Conservation (phyloP, 1,140 invertebrate genomes). For the Solen grandis region DNA sequence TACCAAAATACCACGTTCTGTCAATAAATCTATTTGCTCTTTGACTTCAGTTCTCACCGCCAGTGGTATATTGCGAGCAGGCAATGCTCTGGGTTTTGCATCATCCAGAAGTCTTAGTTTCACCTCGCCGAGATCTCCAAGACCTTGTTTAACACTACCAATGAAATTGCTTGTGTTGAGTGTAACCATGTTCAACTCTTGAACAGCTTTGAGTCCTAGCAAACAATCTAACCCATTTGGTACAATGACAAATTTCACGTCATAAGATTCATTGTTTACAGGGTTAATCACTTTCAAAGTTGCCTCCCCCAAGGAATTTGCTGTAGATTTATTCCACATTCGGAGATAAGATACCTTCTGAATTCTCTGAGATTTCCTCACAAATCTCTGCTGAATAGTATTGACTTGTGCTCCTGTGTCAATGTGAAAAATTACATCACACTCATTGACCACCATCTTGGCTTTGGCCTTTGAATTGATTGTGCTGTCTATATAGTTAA, state of each 20-base stretch:
- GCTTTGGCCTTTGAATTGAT: slow-evolving; percentile 3
- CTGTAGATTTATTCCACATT: slow-evolving; percentile 34
- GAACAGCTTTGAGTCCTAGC: slow-evolving; percentile 20
- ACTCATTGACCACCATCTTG: slow-evolving; percentile 20
- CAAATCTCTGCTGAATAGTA: slow-evolving; percentile 1
- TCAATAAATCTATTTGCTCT: too few species aligned
- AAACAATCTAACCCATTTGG: slow-evolving; percentile 28
- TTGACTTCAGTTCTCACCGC: too few species aligned
- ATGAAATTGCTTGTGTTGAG: slow-evolving; percentile 15
- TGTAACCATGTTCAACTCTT: slow-evolving; percentile 13
- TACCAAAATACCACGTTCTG: too few species aligned
- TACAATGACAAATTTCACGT: slow-evolving; percentile 3
- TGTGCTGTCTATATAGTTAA: background rate
- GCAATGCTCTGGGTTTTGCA: slow-evolving; percentile 8
- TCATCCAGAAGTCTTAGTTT: background rate
- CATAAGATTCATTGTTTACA: background rate
- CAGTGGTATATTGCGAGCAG: too few species aligned
- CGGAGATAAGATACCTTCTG: too few species aligned
- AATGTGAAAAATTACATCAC: slow-evolving; percentile 33
- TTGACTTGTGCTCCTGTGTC: slow-evolving; percentile 28
- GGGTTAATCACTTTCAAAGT: slow-evolving; percentile 28
- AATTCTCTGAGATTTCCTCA: background rate
- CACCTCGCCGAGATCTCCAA: slow-evolving; percentile 26
- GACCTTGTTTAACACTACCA: slow-evolving; percentile 4
- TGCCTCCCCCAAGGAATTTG: slow-evolving; percentile 8